These are phyloP conservation scores for Aurelia aurita DNA, from an alignment of 30 jellyfish, hydroid and myxozoan genomes.

Conservation along the genomic window DNA sequence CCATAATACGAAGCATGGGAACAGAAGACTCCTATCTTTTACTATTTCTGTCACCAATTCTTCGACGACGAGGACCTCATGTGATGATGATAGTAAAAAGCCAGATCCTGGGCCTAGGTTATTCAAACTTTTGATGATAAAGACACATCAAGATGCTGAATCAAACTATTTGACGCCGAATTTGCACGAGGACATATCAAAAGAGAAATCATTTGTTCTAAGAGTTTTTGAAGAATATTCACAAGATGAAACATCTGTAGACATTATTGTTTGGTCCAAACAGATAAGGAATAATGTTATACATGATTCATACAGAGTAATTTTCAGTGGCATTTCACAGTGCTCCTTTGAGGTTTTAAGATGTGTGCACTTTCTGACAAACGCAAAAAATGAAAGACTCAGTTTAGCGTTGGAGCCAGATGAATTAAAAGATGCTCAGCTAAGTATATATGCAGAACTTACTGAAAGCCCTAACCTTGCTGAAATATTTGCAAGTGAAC, in stretches of 20 bases:
- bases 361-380: background rate
- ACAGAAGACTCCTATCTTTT: too few relatives aligned
- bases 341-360: background rate
- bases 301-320: background rate
- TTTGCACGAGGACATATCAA: too few relatives aligned
- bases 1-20: too few relatives aligned
- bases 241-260: background rate
- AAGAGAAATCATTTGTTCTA: background rate
- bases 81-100: background rate
- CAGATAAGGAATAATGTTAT: background rate
- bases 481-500: conserved; percentile 23
- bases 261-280: background rate
- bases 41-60: background rate
- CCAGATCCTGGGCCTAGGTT: background rate
- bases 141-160: background rate
- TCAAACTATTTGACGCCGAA: too few relatives aligned
- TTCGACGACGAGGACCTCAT: background rate
- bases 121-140: background rate
- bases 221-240: background rate
- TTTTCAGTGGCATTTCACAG: background rate
- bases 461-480: conserved; percentile 12
- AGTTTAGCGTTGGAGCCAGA: background rate
- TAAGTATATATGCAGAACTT: conserved; percentile 17
- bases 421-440: background rate
- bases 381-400: background rate